Conservation (phyloP, 2,797 vertebrate genomes). For the Distichodus sexfasciatus region DNA sequence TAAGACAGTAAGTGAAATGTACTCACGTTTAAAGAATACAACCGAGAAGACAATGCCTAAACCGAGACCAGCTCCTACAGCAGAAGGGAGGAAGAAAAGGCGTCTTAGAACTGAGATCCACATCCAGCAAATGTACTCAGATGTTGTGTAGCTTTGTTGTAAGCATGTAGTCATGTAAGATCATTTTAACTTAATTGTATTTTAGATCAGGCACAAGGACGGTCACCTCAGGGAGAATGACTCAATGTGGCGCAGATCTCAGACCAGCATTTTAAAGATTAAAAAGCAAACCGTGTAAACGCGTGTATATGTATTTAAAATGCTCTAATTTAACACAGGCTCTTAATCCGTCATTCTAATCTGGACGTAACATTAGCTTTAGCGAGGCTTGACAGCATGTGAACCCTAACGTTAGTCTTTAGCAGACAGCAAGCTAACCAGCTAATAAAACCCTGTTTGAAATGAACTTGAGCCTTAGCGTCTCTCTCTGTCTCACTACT, state of each 20-base stretch:
- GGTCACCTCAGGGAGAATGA: too few species aligned
- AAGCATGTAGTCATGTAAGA: too few species aligned
- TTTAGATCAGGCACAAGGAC: too few species aligned
- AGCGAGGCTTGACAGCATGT: constrained; percentile 39
- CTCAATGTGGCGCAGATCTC: too few species aligned
- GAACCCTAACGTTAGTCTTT: neutral
- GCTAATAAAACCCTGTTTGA: neutral
- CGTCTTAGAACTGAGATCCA: too few species aligned
- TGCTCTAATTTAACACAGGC: too few species aligned
- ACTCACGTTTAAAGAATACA: constrained; percentile 98
- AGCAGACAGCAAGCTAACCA: constrained; percentile 3
- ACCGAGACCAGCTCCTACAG: constrained; percentile 88
- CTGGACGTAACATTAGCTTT: constrained; percentile 40
- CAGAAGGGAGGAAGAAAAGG: neutral
- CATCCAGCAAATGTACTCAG: too few species aligned
- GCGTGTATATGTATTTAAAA: too few species aligned
- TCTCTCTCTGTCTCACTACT: too few species aligned
- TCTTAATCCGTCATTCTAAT: neutral
- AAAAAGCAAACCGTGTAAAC: too few species aligned
- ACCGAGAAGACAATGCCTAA: constrained; percentile 94
- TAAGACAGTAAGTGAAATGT: neutral
- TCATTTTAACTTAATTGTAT: too few species aligned
- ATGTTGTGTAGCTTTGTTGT: too few species aligned
- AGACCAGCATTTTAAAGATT: neutral
- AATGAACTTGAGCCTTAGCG: neutral